These are phyloP conservation scores for Aporophyla nigra DNA, from an alignment of 2,888 invertebrate species.

Conservation along the genomic window DNA sequence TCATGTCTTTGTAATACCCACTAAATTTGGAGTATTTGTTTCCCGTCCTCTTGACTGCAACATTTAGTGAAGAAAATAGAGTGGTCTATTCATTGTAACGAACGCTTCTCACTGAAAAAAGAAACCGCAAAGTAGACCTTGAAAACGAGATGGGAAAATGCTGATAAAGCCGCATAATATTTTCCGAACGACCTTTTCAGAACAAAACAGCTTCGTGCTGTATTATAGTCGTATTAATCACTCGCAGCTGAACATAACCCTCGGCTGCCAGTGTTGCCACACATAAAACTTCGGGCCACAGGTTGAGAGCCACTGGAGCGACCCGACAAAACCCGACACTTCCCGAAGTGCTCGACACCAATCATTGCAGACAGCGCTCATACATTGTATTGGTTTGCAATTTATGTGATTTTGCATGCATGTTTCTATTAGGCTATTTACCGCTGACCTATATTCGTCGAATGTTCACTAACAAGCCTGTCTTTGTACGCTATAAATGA, in stretches of 20 bases:
- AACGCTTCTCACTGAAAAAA: slow-evolving; percentile 30
- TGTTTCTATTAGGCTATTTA: slow-evolving; percentile 64
- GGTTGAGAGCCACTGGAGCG: slow-evolving; percentile 48
- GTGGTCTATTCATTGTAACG: background rate
- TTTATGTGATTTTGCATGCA: slow-evolving; percentile 61
- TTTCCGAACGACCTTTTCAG: slow-evolving; percentile 63
- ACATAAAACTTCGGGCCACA: slow-evolving; percentile 36
- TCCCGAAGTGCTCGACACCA: slow-evolving; percentile 47
- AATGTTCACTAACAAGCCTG: slow-evolving; percentile 55
- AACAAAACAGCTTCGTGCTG: slow-evolving; percentile 53
- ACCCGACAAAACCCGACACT: slow-evolving; percentile 44
- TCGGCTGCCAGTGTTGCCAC: slow-evolving; percentile 14
- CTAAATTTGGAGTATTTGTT: no score
- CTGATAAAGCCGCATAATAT: slow-evolving; percentile 43
- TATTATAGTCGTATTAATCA: slow-evolving; percentile 50
- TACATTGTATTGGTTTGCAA: slow-evolving; percentile 57
- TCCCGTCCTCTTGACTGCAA: background rate
- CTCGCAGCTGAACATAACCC: slow-evolving; percentile 20
- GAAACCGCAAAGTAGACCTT: slow-evolving; percentile 16
- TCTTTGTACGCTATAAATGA: slow-evolving; percentile 27
- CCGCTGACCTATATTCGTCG: slow-evolving; percentile 62
- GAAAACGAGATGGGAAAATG: slow-evolving; percentile 43
- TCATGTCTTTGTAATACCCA: no score
- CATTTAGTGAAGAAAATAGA: slow-evolving; percentile 5
- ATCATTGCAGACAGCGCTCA: slow-evolving; percentile 56